Evolutionary conservation across 2,797 vertebrate genomes (phyloP).

Genomic region (Cyprinodon diabolis): DNA sequence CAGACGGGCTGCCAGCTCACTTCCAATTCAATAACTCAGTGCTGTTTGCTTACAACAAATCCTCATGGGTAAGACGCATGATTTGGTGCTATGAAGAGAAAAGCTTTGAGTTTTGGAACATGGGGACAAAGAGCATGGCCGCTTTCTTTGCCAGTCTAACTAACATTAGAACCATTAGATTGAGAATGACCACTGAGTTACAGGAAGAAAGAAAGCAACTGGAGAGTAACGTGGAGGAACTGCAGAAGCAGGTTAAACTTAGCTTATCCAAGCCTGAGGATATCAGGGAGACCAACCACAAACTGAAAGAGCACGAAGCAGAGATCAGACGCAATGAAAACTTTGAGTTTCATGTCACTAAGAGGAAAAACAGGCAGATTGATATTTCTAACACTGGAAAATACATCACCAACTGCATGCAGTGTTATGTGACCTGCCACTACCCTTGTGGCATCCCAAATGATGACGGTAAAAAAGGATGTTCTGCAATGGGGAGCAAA

Average conservation of each 20-base stretch:
- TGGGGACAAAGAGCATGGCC: conserved; percentile 40
- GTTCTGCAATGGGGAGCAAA: conserved; percentile 12
- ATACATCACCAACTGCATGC: conserved; percentile 61
- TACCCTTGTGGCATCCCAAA: conserved; percentile 37
- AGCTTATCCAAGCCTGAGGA: conserved; percentile 57
- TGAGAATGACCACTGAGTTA: conserved; percentile 37
- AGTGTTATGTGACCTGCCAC: conserved; percentile 58
- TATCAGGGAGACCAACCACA: conserved; percentile 44
- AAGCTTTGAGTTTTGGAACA: conserved; percentile 53
- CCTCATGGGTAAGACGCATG: rapidly evolving
- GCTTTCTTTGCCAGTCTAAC: conserved; percentile 35
- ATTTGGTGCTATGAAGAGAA: not conserved
- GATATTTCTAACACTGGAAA: conserved; percentile 19
- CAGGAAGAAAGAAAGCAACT: conserved; percentile 28
- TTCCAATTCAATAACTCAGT: conserved; percentile 72
- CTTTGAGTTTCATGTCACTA: conserved; percentile 54
- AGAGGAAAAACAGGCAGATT: not conserved
- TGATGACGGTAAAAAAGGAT: conserved; percentile 18
- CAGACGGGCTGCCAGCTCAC: conserved; percentile 33
- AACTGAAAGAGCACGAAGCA: conserved; percentile 55
- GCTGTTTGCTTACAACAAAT: conserved; percentile 42
- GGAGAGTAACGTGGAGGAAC: conserved; percentile 6
- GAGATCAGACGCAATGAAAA: conserved; percentile 49
- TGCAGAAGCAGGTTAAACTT: conserved; percentile 51
- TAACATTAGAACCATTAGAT: conserved; percentile 12